Evolutionary conservation across 1,140 invertebrate species (phyloP), one percentile per base, ranked within the genome.

Genomic region (Medauroidea extradentata): DNA sequence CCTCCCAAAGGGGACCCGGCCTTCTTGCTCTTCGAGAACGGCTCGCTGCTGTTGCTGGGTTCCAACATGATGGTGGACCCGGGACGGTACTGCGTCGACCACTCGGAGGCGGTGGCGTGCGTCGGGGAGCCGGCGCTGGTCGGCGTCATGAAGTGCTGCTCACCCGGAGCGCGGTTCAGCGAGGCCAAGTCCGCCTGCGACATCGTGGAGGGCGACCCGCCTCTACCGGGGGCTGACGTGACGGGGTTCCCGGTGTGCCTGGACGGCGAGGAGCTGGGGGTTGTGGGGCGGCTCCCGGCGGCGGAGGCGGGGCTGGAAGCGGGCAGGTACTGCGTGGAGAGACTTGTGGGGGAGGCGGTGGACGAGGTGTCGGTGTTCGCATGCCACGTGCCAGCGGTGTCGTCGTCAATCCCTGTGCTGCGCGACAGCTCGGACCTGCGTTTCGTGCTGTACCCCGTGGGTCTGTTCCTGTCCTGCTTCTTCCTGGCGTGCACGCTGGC

Each of bases 401-500:
- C 51, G 25, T 3, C 18, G 16, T 9, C 19, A 14, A 2, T 25
- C 14, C 13, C 48, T 2, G 21, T 50, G 13, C 48, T 3, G 3
- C 48, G 11, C 1, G 18, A 43, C 19, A 3, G 13, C 5, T 1
- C 16, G 21, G 82, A 84, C 66, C 68, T 86, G 21, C 74, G 84
- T 14, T 84, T 86, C 67, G 83, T 80, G 1, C 72, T 90, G 27
- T 89, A 90, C 66, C 84, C 87, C 39, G 80, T 85, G n/a, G 86
- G 85, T 42, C 78, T 91, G 64, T 81, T 89, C 52, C 81, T 91
- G 57, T 89, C 87, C 57, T 86, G 85, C 2, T 81, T 88, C 50
- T 92, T 92, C 73, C 73, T 91, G 71, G 83, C 85, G 13, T 86
- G 88, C 2, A 91, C 89, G 25, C 73, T 92, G 65, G 84, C 83